phyloP scores from a whole-genome alignment of 2,797 vertebrate species.

The Onychomys torridus region DNA sequence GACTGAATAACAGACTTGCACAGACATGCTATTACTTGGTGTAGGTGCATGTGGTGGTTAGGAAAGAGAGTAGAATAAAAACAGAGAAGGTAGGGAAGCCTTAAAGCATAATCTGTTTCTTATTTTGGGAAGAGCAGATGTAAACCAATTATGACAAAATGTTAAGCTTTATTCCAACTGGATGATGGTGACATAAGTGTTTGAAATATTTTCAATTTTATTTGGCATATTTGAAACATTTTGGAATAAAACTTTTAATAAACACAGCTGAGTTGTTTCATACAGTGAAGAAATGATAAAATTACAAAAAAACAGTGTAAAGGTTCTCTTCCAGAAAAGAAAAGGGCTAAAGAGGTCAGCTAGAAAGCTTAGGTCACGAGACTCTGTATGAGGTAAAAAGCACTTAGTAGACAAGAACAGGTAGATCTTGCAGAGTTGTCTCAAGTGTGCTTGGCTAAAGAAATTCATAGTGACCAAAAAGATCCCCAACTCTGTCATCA shows the following conservation, averaged over 20 bases:
- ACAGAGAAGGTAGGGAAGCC: too few species aligned
- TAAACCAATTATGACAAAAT: conserved; percentile 10
- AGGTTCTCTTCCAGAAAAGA: neutral
- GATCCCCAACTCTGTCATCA: neutral
- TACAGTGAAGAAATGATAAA: neutral
- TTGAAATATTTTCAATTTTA: conserved; percentile 50
- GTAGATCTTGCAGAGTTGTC: neutral
- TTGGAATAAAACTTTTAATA: neutral
- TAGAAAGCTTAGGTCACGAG: neutral
- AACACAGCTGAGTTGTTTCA: conserved; percentile 24
- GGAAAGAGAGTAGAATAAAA: neutral
- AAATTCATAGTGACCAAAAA: neutral
- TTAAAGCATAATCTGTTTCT: conserved; percentile 24
- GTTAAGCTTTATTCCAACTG: conserved; percentile 31
- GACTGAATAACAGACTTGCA: neutral
- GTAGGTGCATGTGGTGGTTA: neutral
- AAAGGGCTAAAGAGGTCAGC: neutral
- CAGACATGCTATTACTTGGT: neutral
- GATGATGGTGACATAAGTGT: neutral
- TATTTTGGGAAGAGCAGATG: conserved; percentile 7
- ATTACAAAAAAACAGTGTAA: neutral
- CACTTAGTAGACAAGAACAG: neutral
- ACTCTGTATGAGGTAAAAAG: neutral
- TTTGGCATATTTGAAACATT: conserved; percentile 34
- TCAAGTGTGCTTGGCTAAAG: neutral